Base-by-base conservation (phyloP, 2,888 invertebrate species). In the Hydropsyche betteni region DNA sequence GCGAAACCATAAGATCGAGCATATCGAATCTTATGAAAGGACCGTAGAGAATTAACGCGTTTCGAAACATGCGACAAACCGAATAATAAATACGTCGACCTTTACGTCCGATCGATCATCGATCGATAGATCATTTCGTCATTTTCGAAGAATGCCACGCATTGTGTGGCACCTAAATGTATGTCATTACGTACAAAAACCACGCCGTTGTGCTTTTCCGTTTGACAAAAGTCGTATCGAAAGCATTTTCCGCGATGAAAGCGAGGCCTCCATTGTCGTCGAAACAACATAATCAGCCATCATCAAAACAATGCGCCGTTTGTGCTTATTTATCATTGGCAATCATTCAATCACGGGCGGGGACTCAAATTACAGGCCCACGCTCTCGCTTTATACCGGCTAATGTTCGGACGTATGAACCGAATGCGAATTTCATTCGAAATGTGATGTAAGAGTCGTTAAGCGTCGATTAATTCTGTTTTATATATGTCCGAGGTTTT, bases 331-430 rank as follows among this genome's bases (percentile, higher is more conserved):
- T 70, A 70, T 70, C 70, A 70, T 70, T 70, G 70, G 70, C 70
- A 70, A 70, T 70, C 70, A 70, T 70, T 70, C 70, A 70, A 53
- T 70, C 70, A 70, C 53, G 70, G 70, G 70, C 70, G 70, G 70
- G 52, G 70, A 36, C 34, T 70, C 52, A 70, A 70, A 70, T 70
- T 70, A 70, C 34, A 70, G 70, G 33, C 70, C 70, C 70, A 70
- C 70, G 55, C 51, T 50, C 51, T 50, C 53, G 70, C 53, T 12
- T 69, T 14, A 10, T 44, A 8, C 7, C 44, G 44, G 10, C 44
- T 44, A 44, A 44, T 44, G 44, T 44, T 44, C 10, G 44, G 6
- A 44, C 44, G 44, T 44, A 44, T 44, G 44, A 44, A 44, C 3
- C 10, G 6, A 8, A 10, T 8, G 44, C 44, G 44, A 44, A 44